Evolutionary conservation across 2,888 invertebrate species (phyloP), one percentile per base, ranked within the genome.

Genomic region (Caenorhabditis japonica): DNA sequence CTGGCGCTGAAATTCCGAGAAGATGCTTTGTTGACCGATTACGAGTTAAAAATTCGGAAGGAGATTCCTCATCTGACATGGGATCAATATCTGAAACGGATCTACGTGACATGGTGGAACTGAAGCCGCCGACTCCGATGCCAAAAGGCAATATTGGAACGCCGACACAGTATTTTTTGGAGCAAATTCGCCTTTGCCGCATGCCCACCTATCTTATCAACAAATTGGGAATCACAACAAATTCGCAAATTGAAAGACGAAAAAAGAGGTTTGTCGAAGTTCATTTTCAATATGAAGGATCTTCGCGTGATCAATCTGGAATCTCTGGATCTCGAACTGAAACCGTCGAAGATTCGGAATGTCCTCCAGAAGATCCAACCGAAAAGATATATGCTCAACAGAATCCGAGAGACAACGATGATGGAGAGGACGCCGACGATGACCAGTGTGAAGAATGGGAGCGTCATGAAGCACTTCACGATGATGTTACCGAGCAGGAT

Each of bases 71-170:
- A 25, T 55, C 58, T 4, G n/a, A n/a, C n/a, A n/a, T n/a, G n/a
- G 39, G 34, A 25, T 33, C 55, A 33, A 27, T 78, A 41, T 58
- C 68, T 1, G 52, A 49, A 19, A 15, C 43, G 27, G 79, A 81
- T 58, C 12, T 76, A 21, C 39, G 44, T 3, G 73, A 77, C 7
- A 61, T 81, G 76, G 75, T 85, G 19, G 89, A 89, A 77, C 77
- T 89, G 61, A 81, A 83, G 27, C 88, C 89, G 10, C 88, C 88
- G 0, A 23, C 82, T 46, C 73, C 89, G 3, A 89, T 90, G 89
- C 90, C 90, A 4, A 82, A 90, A 69, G 91, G 91, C 25, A 91
- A 91, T 85, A 90, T 91, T 38, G 91, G 91, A 4, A 91, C 91
- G 2, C 89, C 90, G 3, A 90, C 90, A 8, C 79, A 76, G 30